Base-by-base conservation (phyloP, 2,113 vertebrate species). In the Ochotona curzoniae region DNA sequence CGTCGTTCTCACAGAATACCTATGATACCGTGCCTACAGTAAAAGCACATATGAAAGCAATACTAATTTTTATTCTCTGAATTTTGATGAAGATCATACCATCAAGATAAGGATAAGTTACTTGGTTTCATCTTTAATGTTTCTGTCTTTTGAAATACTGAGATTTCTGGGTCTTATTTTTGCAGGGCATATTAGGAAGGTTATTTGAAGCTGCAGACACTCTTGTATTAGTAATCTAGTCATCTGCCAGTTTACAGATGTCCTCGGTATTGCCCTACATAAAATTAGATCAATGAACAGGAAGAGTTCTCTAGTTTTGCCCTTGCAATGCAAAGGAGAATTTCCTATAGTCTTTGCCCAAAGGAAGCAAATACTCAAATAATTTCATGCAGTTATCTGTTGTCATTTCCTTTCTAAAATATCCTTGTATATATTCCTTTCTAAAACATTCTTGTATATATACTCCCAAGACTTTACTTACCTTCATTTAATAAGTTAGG, bases 291-390 rank as follows among this genome's bases (percentile, higher is more conserved):
- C 69, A 83, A 35, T 9, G 69, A 89, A 93, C 57, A 87, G 69
- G 69, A 91, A 81, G 60, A 89, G 44, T 96, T 96, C 15, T 80
- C 54, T n/a, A 28, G 30, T 61, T 97, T 79, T 93, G 51, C 20
- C 64, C 84, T 69, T 73, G 61, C 5, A 87, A 80, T 60, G 25
- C 20, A 97, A 97, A 70, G 30, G 9, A 47, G 15, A 44, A 2
- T 64, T 81, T 54, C 73, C 17, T 78, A 3, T 25, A 71, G 5
- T 49, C 18, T 83, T 83, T 94, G 86, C 30, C n/a, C 44, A 83
- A 86, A 83, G 90, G 71, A 94, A 83, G 93, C 61, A 88, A 49
- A 8, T 23, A 9, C 35, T 13, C 26, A 75, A 57, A n/a, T 92
- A 35, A 60, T 85, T 92, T 69, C 83, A 74, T 93, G 13, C 21